Evolutionary conservation across 2,113 vertebrate genomes (phyloP), one percentile per base, ranked within the genome.

Genomic region (Dasyornis broadbenti): DNA sequence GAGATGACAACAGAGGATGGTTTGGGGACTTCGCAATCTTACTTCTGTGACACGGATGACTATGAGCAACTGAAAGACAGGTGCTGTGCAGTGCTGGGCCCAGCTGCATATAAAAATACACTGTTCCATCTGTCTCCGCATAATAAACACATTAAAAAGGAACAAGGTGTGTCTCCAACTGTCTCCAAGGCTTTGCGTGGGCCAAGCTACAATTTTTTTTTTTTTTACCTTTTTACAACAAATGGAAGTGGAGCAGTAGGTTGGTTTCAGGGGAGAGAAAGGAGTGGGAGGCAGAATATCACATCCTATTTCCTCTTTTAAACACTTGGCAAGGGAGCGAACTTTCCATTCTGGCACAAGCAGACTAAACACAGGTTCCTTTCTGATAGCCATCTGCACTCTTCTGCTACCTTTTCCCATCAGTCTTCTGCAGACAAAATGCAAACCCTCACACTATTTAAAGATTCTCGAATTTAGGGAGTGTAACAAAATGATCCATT

Each of bases 301-400:
- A 94, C 95, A 97, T 96, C 95, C 96, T 94, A 94, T 94, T 97
- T 97, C 95, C 95, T 97, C 93, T 96, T 95, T 97, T 90, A 96
- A 96, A 90, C 79, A 95, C 92, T 95, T 97, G 95, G 96, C 96
- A 96, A 77, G 82, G 37, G 85, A 96, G 54, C 2, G 2, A 91
- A 95, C 92, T 97, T 96, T 95, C 95, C 95, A 94, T 96, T 95
- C 73, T 69, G 72, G 76, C 86, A 92, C 95, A 94, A 91, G 85
- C 91, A 93, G 84, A 90, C 88, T 89, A 89, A 92, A 95, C 86
- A 84, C 56, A 64, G 86, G 82, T 95, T 95, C 94, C 92, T 78
- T 81, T 92, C 70, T 78, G 90, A 93, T 78, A 78, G 78, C 70
- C 92, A 91, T 95, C 94, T 90, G 85, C 69, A 60, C 86, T 56